Percentiles rank a stretch among this genome's conserved stretches.
Conservation (phyloP, 2,797 vertebrate species). For the Sebastes trivittatus region DNA sequence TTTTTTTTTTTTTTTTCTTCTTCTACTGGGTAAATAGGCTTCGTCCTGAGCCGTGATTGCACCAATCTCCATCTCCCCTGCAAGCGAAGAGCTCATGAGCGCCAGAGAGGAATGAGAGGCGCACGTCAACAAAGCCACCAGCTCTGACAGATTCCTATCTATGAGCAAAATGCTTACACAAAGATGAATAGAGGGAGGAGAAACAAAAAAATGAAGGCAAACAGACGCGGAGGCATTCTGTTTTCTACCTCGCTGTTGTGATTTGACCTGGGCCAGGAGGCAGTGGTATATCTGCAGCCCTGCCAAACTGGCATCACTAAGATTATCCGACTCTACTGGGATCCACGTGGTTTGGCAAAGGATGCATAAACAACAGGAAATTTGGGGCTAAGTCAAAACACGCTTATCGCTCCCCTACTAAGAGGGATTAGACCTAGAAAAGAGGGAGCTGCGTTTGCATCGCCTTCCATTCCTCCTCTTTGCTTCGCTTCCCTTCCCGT, state of each 20-base stretch:
- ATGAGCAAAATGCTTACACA: conserved; percentile 10
- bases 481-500: conserved; percentile 30
- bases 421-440: conserved; percentile 75
- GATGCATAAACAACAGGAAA: conserved; percentile 74
- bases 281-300: conserved; percentile 29
- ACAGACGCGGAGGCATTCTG: conserved; percentile 47
- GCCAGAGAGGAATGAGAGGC: conserved; percentile 24
- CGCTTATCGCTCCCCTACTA: conserved; percentile 70
- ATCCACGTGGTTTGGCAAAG: conserved; percentile 70
- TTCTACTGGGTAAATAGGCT: conserved; percentile 31
- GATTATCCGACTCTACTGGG: conserved; percentile 72
- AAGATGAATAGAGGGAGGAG: conserved; percentile 16
- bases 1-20: neutral
- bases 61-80: conserved; percentile 22
- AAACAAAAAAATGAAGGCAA: conserved; percentile 24
- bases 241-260: conserved; percentile 43
- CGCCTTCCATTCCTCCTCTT: conserved; percentile 47
- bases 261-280: conserved; percentile 65
- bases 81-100: conserved; percentile 25
- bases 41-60: conserved; percentile 19
- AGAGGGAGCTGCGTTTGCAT: conserved; percentile 23
- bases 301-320: conserved; percentile 68
- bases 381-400: conserved; percentile 75
- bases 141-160: conserved; percentile 54
- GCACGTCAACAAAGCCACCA: conserved; percentile 46